phyloP scores from a whole-genome alignment of 2,797 vertebrate species.

The Amphiprion clarkii region DNA sequence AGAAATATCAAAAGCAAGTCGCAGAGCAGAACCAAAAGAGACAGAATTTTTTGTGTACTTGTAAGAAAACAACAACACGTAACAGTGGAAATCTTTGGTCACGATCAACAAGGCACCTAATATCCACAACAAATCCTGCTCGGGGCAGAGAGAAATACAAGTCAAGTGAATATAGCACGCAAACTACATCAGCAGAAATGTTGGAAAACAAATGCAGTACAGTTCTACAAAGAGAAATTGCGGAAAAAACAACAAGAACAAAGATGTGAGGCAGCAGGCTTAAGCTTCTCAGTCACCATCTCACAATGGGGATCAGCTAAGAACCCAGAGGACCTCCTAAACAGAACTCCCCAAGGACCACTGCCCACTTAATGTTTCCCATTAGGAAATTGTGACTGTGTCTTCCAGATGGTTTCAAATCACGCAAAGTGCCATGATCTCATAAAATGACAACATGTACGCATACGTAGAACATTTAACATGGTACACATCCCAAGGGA shows the following conservation, averaged over 20 bases:
- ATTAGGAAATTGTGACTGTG: slow-evolving; percentile 82
- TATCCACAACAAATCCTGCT: slow-evolving; percentile 61
- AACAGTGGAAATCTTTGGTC: slow-evolving; percentile 55
- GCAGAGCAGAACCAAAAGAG: slow-evolving; percentile 47
- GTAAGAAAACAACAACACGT: slow-evolving; percentile 35
- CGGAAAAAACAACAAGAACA: slow-evolving; percentile 44
- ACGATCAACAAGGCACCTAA: slow-evolving; percentile 49
- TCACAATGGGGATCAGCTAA: slow-evolving; percentile 56
- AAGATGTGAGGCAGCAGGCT: slow-evolving; percentile 41
- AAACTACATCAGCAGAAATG: slow-evolving; percentile 39
- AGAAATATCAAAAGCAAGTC: slow-evolving; percentile 61
- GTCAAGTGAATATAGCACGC: slow-evolving; percentile 41
- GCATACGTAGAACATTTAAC: slow-evolving; percentile 60
- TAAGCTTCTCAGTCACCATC: slow-evolving; percentile 39
- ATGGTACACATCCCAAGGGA: slow-evolving; percentile 35
- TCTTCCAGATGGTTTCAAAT: slow-evolving; percentile 81
- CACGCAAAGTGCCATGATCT: slow-evolving; percentile 78
- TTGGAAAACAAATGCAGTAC: slow-evolving; percentile 28
- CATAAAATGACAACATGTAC: slow-evolving; percentile 68
- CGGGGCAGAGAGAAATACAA: slow-evolving; percentile 43
- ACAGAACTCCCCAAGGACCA: slow-evolving; percentile 66
- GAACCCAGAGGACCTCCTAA: slow-evolving; percentile 68
- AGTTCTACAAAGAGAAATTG: slow-evolving; percentile 31
- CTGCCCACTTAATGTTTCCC: slow-evolving; percentile 69
- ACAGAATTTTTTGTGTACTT: slow-evolving; percentile 50